Base-by-base conservation (phyloP, 2,888 invertebrate species). In the Dynastes tityus region DNA sequence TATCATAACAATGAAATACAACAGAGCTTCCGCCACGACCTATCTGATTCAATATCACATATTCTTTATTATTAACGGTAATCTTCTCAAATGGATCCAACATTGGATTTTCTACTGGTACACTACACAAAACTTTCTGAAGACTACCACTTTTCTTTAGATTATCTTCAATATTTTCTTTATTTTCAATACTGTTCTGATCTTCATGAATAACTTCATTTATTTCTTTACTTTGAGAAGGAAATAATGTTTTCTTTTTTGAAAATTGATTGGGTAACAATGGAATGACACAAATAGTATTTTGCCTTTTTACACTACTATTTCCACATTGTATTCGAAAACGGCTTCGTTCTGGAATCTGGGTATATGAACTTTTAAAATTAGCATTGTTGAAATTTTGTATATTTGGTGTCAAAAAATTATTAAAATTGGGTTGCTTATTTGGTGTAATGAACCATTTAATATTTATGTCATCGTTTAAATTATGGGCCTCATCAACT, bases 11-110 rank as follows among this genome's bases (percentile, higher is more conserved):
- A 90, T 95, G 89, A 76, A 91, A 94, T 2, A 98, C 98, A 88
- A 95, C 93, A 85, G 97, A 96, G 77, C 97, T 97, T 58, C 97
- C 98, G n/a, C 98, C 98, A 83, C 91, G 92, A 0, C 98, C 98
- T 67, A 98, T 89, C 83, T 93, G 91, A 81, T 94, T 94, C 13
- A 95, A 89, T 73, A 96, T 91, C 80, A 92, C 89, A 88, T 97
- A 98, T 37, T 92, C 91, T 71, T 91, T 92, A 32, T 92, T 91
- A 81, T 96, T 96, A 1, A 98, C 94, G 53, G 84, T 88, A 13
- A 93, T 90, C 16, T 90, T 90, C 83, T 91, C 91, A 79, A 84
- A 86, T 16, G 74, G 76, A n/a, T 63, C 70, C 22, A 71, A 37
- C n/a, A 55, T 40, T 6, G 51, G 11, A 4, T 73, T 32, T 55